Evolutionary conservation across 2,797 vertebrate species (phyloP).

Genomic region (Luscinia megarhynchos): DNA sequence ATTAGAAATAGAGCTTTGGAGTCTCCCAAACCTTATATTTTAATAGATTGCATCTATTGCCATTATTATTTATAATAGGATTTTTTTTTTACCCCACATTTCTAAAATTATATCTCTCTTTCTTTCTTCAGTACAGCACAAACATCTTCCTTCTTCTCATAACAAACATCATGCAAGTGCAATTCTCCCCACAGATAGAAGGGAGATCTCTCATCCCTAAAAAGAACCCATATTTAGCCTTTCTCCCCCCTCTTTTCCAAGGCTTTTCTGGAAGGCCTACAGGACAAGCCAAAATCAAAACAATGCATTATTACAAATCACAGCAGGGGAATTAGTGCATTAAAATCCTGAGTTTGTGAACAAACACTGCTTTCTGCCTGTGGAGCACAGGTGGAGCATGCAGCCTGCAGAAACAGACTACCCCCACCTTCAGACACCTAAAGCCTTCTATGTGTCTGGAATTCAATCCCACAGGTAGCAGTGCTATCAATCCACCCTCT

Average conservation of each 20-base stretch:
- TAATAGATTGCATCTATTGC: neutral
- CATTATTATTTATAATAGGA: neutral
- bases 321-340: neutral
- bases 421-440: neutral
- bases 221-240: neutral
- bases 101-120: neutral
- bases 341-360: neutral
- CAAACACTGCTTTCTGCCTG: neutral
- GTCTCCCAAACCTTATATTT: neutral
- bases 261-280: neutral
- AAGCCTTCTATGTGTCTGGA: neutral
- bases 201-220: neutral
- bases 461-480: neutral
- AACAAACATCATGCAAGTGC: neutral
- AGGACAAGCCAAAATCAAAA: neutral
- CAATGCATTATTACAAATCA: neutral
- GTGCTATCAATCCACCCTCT: neutral
- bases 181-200: neutral
- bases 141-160: neutral
- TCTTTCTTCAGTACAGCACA: neutral
- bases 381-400: neutral
- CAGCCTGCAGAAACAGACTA: neutral
- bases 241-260: neutral
- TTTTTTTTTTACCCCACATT: neutral
- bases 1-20: neutral